Evolutionary conservation across 2,113 vertebrate species (phyloP).

Genomic region (Chroicocephalus ridibundus): DNA sequence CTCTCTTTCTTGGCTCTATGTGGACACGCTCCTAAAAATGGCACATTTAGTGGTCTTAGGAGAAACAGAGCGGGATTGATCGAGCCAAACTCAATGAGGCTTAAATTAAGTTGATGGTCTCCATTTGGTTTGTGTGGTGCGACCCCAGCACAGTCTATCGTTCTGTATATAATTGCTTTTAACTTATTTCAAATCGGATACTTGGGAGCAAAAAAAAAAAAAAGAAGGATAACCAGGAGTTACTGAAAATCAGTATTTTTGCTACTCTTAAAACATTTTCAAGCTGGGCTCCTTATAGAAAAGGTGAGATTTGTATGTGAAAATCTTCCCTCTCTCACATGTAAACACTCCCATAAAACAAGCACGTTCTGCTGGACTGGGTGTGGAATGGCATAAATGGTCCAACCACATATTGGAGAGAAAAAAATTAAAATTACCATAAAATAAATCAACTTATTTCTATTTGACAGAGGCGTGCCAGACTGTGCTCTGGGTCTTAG

Average conservation of each 20-base stretch:
- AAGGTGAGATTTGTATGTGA: neutral
- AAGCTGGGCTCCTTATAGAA: neutral
- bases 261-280: neutral
- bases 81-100: neutral
- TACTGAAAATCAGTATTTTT: neutral
- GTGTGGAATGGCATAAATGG: neutral
- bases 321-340: neutral
- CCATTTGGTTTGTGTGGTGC: neutral
- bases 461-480: neutral
- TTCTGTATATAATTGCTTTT: neutral
- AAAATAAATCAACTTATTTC: neutral
- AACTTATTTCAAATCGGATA: neutral
- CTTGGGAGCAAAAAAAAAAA: neutral
- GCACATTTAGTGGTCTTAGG: neutral
- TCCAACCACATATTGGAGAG: rapidly evolving
- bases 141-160: neutral
- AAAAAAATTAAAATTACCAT: neutral
- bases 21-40: neutral
- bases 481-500: neutral
- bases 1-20: neutral
- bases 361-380: neutral
- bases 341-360: neutral
- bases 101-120: neutral
- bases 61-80: neutral
- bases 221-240: neutral